phyloP scores from a whole-genome alignment of 2,797 vertebrate genomes.

The Gambelia wislizenii region DNA sequence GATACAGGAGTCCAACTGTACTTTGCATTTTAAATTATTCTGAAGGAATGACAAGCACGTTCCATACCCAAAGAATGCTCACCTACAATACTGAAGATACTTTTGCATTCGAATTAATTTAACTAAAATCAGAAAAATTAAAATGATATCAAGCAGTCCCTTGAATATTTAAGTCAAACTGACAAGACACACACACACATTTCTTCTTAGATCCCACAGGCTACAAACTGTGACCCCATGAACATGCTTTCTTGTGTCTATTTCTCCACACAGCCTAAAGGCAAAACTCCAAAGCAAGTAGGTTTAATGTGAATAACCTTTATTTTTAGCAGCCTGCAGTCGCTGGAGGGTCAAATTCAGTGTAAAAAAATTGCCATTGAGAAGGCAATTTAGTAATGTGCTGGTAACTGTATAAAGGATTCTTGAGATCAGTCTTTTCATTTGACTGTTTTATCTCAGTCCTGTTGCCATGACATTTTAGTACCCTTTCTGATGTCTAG shows the following conservation, averaged over 20 bases:
- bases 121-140: too few relatives aligned
- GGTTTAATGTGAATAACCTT: constrained; percentile 3
- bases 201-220: not conserved
- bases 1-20: too few relatives aligned
- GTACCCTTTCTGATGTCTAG: not conserved
- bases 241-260: not conserved
- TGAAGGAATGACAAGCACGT: too few relatives aligned
- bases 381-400: constrained; percentile 8
- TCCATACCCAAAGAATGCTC: too few relatives aligned
- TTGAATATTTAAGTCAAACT: not conserved
- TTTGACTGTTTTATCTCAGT: not conserved
- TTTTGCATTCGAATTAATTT: too few relatives aligned
- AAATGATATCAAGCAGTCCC: too few relatives aligned
- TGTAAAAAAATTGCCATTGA: not conserved
- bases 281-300: not conserved
- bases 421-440: constrained; percentile 4
- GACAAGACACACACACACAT: not conserved
- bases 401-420: not conserved
- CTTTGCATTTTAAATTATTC: too few relatives aligned
- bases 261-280: not conserved
- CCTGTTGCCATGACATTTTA: constrained; percentile 1
- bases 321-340: not conserved
- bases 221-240: not conserved
- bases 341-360: not conserved
- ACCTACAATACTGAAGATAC: too few relatives aligned